These are phyloP conservation scores for Thinocorus orbignyianus DNA, from an alignment of 2,113 vertebrate species.

Conservation along the genomic window DNA sequence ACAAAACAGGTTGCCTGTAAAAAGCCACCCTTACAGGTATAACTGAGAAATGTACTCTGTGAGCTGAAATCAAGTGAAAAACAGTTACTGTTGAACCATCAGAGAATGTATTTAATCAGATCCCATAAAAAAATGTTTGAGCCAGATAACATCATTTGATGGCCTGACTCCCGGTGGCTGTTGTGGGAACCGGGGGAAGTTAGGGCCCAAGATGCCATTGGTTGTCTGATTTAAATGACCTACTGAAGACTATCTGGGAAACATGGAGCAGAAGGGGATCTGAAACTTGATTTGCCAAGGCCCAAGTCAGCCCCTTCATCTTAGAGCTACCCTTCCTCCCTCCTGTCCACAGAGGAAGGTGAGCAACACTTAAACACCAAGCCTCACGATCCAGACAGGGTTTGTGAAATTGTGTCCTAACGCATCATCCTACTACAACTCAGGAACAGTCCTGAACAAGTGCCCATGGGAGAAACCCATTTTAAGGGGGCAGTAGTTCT, in stretches of 20 bases:
- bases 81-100: background rate
- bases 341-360: background rate
- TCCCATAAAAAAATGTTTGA: background rate
- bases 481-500: background rate
- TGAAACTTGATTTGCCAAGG: background rate
- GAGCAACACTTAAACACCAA: background rate
- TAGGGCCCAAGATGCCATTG: background rate
- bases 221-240: background rate
- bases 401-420: background rate
- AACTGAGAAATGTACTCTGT: background rate
- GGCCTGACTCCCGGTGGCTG: background rate
- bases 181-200: background rate
- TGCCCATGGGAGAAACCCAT: background rate
- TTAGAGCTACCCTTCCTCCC: background rate
- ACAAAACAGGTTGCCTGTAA: background rate
- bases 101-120: background rate
- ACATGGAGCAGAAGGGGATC: background rate
- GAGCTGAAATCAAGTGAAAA: background rate
- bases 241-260: background rate
- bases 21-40: background rate
- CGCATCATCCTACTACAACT: background rate
- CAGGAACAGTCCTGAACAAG: background rate
- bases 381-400: background rate
- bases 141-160: background rate
- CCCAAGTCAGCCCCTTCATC: background rate